phyloP scores from a whole-genome alignment of 2,888 invertebrate species.

The Drosophila phalerata region DNA sequence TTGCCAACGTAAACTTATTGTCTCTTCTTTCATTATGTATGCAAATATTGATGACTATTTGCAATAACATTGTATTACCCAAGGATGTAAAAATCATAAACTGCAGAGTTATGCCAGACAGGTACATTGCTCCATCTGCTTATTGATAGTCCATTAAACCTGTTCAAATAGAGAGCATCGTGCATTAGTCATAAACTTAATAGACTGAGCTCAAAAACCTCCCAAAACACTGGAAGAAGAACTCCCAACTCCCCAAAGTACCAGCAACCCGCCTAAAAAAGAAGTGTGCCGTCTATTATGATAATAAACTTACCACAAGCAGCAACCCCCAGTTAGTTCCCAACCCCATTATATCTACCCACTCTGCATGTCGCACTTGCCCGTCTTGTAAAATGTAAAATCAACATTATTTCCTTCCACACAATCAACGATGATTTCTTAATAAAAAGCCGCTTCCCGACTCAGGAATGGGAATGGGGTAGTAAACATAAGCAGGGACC shows the following conservation, averaged over 20 bases:
- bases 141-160: conserved; percentile 41
- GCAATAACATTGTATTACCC: conserved; percentile 39
- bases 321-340: conserved; percentile 45
- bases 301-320: conserved; percentile 69
- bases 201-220: conserved; percentile 36
- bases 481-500: conserved; percentile 41
- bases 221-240: not conserved
- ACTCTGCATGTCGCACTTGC: conserved; percentile 41
- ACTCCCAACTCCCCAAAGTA: conserved; percentile 51
- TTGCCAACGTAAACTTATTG: not conserved
- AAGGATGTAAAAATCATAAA: conserved; percentile 5
- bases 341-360: conserved; percentile 25
- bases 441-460: conserved; percentile 66
- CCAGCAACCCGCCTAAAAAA: conserved; percentile 19
- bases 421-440: conserved; percentile 81
- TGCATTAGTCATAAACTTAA: conserved; percentile 59
- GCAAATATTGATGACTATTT: conserved; percentile 36
- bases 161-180: conserved; percentile 43
- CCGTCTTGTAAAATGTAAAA: conserved; percentile 68
- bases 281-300: conserved; percentile 69
- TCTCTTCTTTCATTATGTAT: conserved; percentile 35
- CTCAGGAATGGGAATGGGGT: conserved; percentile 16
- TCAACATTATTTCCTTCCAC: conserved; percentile 80
- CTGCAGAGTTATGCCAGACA: conserved; percentile 14
- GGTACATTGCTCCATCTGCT: conserved; percentile 23